phyloP scores from a whole-genome alignment of 2,797 vertebrate genomes.

The Lepus oiostolus region DNA sequence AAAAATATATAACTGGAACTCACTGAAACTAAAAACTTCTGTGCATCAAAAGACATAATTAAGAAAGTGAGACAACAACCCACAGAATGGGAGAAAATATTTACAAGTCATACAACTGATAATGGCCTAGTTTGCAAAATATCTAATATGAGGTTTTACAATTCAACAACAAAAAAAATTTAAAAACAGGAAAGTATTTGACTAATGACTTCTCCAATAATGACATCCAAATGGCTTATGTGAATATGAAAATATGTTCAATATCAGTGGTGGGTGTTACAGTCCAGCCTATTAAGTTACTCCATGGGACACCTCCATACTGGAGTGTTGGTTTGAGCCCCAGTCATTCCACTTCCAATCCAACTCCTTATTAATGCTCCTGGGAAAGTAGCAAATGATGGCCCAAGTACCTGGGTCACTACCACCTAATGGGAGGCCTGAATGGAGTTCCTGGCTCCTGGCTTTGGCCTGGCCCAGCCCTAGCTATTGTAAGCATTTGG shows the following conservation, averaged over 20 bases:
- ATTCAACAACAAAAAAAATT: not conserved
- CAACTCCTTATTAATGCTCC: no score
- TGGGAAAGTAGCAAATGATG: no score
- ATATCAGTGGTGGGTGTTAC: not conserved
- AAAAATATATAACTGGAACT: not conserved
- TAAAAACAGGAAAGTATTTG: not conserved
- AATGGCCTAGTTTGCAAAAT: not conserved
- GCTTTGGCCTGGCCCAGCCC: no score
- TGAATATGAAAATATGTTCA: not conserved
- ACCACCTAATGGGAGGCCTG: no score
- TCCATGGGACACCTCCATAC: no score
- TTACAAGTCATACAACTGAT: not conserved
- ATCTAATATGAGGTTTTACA: not conserved
- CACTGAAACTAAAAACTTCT: not conserved
- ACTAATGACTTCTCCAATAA: not conserved
- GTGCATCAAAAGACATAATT: not conserved
- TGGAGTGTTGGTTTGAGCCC: no score
- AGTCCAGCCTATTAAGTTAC: no score
- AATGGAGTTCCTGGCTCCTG: no score
- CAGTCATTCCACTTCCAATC: no score
- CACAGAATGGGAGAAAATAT: conserved; percentile 8
- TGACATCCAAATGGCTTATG: not conserved
- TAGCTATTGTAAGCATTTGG: no score
- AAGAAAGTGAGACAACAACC: not conserved
- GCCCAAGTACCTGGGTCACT: no score